phyloP scores from a whole-genome alignment of 2,113 vertebrate genomes.

The Catharus fuscescens region DNA sequence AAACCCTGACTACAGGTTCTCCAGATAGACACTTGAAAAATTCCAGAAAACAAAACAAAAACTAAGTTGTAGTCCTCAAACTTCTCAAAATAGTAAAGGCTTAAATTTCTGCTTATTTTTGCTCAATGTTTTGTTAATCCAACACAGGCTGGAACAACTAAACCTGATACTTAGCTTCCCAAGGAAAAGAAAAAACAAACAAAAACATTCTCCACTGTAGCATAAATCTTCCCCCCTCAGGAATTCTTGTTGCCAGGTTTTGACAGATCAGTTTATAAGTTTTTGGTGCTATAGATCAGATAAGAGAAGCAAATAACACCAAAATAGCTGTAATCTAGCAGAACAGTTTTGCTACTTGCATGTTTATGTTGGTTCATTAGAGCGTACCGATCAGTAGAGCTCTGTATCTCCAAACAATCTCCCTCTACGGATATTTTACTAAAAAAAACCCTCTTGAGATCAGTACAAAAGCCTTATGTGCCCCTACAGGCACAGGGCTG shows the following conservation, averaged over 20 bases:
- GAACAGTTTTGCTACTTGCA: neutral
- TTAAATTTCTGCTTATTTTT: neutral
- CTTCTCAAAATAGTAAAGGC: neutral
- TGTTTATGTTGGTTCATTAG: neutral
- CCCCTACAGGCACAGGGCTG: neutral
- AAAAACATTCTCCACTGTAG: neutral
- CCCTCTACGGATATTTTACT: neutral
- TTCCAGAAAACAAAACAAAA: neutral
- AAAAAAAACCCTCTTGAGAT: neutral
- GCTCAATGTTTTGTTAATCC: neutral
- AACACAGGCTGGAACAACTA: neutral
- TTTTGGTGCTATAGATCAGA: neutral
- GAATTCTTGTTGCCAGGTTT: neutral
- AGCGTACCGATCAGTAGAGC: rapidly evolving
- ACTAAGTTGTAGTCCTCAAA: neutral
- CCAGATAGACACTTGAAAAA: neutral
- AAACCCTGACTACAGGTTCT: neutral
- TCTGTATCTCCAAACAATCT: neutral
- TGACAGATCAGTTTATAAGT: neutral
- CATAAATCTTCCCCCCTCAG: neutral
- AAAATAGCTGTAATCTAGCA: neutral
- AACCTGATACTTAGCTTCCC: neutral
- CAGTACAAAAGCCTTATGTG: neutral
- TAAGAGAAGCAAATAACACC: neutral
- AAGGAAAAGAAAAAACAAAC: neutral